Evolutionary conservation across 1,140 invertebrate genomes (phyloP).

Genomic region (Drosophila albomicans): DNA sequence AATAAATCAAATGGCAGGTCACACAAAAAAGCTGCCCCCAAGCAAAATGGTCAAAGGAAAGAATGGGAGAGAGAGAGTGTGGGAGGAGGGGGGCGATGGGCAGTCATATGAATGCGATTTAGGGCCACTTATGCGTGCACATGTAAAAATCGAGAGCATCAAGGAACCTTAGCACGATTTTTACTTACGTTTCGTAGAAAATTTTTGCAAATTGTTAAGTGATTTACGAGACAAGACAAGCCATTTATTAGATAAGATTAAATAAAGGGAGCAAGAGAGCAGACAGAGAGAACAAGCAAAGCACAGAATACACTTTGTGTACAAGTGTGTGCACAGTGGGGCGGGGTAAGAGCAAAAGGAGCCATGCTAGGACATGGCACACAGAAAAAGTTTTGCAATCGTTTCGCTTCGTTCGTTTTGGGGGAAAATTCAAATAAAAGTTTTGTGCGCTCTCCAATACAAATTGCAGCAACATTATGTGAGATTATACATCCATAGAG

Average conservation of each 20-base stretch:
- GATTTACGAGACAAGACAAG: constrained; percentile 85
- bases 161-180: constrained; percentile 74
- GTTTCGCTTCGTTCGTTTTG: constrained; percentile 17
- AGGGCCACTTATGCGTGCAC: constrained; percentile 82
- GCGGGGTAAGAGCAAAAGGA: neutral
- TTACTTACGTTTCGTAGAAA: constrained; percentile 59
- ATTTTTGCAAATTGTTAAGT: constrained; percentile 84
- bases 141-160: constrained; percentile 74
- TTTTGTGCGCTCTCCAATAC: constrained; percentile 58
- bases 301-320: neutral
- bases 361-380: neutral
- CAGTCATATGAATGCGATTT: constrained; percentile 82
- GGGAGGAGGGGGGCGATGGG: neutral
- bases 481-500: constrained; percentile 63
- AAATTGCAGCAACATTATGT: constrained; percentile 76
- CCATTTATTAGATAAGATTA: constrained; percentile 84
- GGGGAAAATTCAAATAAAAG: constrained; percentile 55
- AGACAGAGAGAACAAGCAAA: constrained; percentile 29
- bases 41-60: neutral
- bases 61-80: neutral
- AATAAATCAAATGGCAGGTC: constrained; percentile 83
- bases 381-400: constrained; percentile 54
- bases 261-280: constrained; percentile 70
- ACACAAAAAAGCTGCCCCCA: constrained; percentile 70
- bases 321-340: constrained; percentile 11